Evolutionary conservation across 2,797 vertebrate genomes (phyloP), one percentile per base, ranked within the genome.

Genomic region (Pelodytes ibericus): DNA sequence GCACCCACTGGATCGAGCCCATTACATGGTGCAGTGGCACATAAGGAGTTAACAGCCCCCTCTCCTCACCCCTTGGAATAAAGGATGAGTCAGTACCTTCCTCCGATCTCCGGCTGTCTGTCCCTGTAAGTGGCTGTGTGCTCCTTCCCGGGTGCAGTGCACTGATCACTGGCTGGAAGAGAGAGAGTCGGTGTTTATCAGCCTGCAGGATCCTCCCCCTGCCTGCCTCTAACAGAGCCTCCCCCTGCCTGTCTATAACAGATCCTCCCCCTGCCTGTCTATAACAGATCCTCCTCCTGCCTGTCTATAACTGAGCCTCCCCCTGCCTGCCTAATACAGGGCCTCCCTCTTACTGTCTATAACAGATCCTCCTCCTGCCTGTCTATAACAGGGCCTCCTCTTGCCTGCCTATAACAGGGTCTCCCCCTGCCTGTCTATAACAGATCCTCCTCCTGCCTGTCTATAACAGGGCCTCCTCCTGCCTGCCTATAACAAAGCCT

Each of bases 111-210:
- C 53, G 3, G 53, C 49, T 24, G 30, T 36, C 60, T 22, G 60
- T 39, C 56, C 24, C 13, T 26, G 4, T 33, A 18, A 4, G 11
- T 13, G 39, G 7, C 4, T 15, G 53, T 30, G n/a, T 13, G 20
- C 29, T 41, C 66, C 49, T 57, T 58, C 39, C 47, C 36, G 31
- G 29, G 24, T 49, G 56, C 57, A 10, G 16, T 33, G 26, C 44
- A 65, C 62, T 13, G 65, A 49, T 51, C 74, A 26, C 74, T 76
- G 49, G 36, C 39, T 56, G 41, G 57, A 27, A 39, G n/a, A 53
- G 3, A 33, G 25, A 29, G 31, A 30, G 11, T 49, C 59, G 25
- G 15, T 77, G 74, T 77, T 71, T 77, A 71, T 77, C 67, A 44
- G 49, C 2, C 18, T 22, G 13, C 30, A 36, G 10, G 8, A 16